phyloP scores from a whole-genome alignment of 2,113 vertebrate species.

The Clarias macrocephalus region DNA sequence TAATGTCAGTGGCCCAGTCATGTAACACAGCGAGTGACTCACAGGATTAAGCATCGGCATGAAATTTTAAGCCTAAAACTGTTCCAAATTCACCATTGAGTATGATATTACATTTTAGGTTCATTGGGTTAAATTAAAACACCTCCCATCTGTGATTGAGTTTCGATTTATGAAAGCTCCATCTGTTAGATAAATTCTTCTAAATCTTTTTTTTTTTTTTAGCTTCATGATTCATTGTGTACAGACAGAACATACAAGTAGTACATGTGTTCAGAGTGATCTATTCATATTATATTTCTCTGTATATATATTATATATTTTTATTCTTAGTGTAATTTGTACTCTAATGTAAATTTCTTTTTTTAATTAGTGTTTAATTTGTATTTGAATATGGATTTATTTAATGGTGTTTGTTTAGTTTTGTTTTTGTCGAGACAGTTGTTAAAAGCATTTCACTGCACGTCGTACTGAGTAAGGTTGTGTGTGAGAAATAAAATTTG shows the following conservation, averaged over 20 bases:
- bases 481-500: too few relatives aligned
- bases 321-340: too few relatives aligned
- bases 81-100: constrained; percentile 10
- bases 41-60: constrained; percentile 16
- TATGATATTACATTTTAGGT: constrained; percentile 27
- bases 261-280: not conserved
- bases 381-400: too few relatives aligned
- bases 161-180: not conserved
- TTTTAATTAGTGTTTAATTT: too few relatives aligned
- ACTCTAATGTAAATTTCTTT: too few relatives aligned
- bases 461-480: too few relatives aligned
- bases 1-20: not conserved
- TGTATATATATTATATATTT: too few relatives aligned
- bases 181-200: not conserved
- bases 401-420: too few relatives aligned
- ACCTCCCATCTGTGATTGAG: constrained; percentile 28
- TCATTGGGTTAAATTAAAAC: constrained; percentile 15
- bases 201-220: not conserved
- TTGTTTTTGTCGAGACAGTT: too few relatives aligned
- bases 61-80: not conserved
- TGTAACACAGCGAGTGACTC: not conserved
- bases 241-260: not conserved
- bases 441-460: too few relatives aligned
- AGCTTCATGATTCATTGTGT: not conserved
- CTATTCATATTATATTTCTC: too few relatives aligned